Evolutionary conservation across 2,888 invertebrate species (phyloP), one percentile per base, ranked within the genome.

Genomic region (Pollenia angustigena): DNA sequence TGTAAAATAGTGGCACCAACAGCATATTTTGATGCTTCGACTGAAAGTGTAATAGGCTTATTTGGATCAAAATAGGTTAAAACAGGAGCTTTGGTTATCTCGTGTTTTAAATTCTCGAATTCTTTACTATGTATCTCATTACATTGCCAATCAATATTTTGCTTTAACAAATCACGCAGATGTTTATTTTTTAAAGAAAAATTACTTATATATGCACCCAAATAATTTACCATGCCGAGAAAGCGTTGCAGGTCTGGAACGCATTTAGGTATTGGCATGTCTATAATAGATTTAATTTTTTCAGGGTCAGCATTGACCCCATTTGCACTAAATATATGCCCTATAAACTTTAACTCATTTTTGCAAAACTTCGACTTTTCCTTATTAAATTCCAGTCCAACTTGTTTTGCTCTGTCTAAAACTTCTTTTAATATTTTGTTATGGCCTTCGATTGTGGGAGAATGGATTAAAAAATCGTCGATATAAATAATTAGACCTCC

Each of bases 141-240:
- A 85, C 87, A 88, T 75, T 87, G 81, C 82, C 87, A 87, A 2
- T 48, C 44, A 14, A 64, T 16, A 48, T 87, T 62, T 50, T 86
- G 72, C 50, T 84, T 85, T 46, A 88, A 69, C 10, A 88, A 72
- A 60, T 81, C 79, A 2, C 85, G 46, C 10, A 86, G 1, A 89
- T n/a, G n/a, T n/a, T n/a, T n/a, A n/a, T n/a, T n/a, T n/a, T n/a
- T n/a, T n/a, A n/a, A n/a, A n/a, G n/a, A 86, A 52, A 89, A 44
- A 69, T 84, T 85, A 4, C 78, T 72, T 48, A 89, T 81, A 87
- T 89, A 89, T 12, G 76, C 83, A 18, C 88, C 83, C 50, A 88
- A 76, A 85, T 88, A 89, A 74, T 89, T 89, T 8, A 88, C 52
- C 81, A 85, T 85, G 1, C 87, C 85, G 12, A 87, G 18, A 44